Evolutionary conservation across 1,140 invertebrate genomes (phyloP).

Genomic region (Dendroctonus valens): DNA sequence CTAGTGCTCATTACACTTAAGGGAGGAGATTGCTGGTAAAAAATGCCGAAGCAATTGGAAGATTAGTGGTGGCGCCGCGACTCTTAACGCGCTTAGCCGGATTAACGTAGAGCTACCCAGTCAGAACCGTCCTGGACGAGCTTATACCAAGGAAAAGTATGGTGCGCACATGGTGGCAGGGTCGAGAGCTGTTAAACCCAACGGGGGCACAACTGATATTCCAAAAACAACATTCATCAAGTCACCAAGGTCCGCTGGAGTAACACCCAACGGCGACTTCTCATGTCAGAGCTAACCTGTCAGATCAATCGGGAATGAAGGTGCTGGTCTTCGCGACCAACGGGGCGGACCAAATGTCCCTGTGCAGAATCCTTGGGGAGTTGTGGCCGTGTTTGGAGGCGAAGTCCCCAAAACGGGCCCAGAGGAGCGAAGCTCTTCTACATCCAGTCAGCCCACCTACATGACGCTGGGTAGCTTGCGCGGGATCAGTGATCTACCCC

Average conservation of each 20-base stretch:
- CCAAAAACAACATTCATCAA: slow-evolving; percentile 89
- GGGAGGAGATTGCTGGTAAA: slow-evolving; percentile 97
- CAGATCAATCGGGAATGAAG: slow-evolving; percentile 87
- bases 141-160: slow-evolving; percentile 84
- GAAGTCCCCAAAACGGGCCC: slow-evolving; percentile 88
- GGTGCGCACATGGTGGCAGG: slow-evolving; percentile 80
- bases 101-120: slow-evolving; percentile 91
- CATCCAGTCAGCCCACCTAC: slow-evolving; percentile 94
- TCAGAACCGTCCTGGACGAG: slow-evolving; percentile 84
- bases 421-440: slow-evolving; percentile 95
- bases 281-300: slow-evolving; percentile 86
- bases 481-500: slow-evolving; percentile 96
- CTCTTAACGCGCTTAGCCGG: slow-evolving; percentile 90
- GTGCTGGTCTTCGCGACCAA: slow-evolving; percentile 97
- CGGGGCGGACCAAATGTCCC: slow-evolving; percentile 94
- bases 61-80: slow-evolving; percentile 92
- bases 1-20: slow-evolving; percentile 89
- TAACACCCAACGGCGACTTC: slow-evolving; percentile 97
- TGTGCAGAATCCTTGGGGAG: slow-evolving; percentile 92
- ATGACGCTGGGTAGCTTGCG: slow-evolving; percentile 92
- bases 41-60: slow-evolving; percentile 93
- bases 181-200: slow-evolving; percentile 59
- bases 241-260: slow-evolving; percentile 90
- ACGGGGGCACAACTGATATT: slow-evolving; percentile 79
- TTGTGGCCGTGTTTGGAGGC: slow-evolving; percentile 95